Base-by-base conservation (phyloP, 2,888 invertebrate species). In the Eucriotettix oculatus region DNA sequence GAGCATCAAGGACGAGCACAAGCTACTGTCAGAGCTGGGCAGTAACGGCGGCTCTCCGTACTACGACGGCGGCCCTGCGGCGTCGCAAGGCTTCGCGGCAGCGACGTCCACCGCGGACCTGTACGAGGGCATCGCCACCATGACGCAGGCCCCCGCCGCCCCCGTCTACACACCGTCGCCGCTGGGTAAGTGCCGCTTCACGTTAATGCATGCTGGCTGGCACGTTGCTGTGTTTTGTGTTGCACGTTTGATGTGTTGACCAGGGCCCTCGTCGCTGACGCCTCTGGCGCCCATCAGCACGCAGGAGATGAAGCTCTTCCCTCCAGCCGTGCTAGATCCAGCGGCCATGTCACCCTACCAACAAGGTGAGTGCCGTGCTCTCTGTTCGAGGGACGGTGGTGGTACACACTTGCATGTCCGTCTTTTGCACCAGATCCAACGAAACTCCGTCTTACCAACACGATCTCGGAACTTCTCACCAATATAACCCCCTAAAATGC, bases 1-100 rank as follows among this genome's bases (percentile, higher is more conserved):
- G 91, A 88, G 87, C 74, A 85, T 91, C 71, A 91, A 92, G 74
- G 91, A 92, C 74, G 90, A 91, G 71, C 90, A 90, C 77, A 91
- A 91, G 75, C 75, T 91, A 58, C 76, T 91, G 64, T 89, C 89
- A 56, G 91, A 91, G 73, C 78, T 91, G 56, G 87, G 88, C 42
- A 80, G 80, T 65, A 75, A 79, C 52, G 78, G 78, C 57, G 71
- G 71, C 60, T 70, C 70, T 14, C 69, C 70, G 16, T 71, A 71
- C 66, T 69, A 69, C 66, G 69, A 69, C 63, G 65, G 63, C 55
- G 55, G 29, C 73, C 68, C 70, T 71, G 87, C 87, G 65, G 69
- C 69, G 58, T 68, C 69, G 10, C 72, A 76, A 58, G 80, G 90
- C 10, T 91, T 91, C 72, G 87, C 90, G 64, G 87, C 89, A 65